Evolutionary conservation across 2,113 vertebrate species (phyloP).

Genomic region (Vanacampus margaritifer): DNA sequence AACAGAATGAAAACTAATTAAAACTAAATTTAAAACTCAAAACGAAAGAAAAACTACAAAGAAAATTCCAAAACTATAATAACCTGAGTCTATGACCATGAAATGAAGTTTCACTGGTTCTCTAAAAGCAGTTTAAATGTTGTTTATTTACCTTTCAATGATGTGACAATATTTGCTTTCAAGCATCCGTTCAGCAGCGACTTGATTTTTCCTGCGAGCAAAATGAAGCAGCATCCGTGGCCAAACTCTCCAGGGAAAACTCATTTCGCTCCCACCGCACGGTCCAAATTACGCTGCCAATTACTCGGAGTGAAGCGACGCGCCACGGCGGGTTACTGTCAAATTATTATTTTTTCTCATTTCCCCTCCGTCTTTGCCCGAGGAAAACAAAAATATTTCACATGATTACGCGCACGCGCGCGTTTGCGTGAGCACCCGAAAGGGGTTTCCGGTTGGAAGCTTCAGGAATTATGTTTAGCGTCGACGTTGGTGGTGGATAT

Average conservation of each 20-base stretch:
- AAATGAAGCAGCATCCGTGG: constrained; percentile 30
- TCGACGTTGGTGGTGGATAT: not conserved
- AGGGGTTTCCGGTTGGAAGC: constrained; percentile 21
- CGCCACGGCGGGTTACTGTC: constrained; percentile 32
- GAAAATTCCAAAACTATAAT: no score
- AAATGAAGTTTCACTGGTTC: not conserved
- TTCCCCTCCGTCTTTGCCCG: constrained; percentile 24
- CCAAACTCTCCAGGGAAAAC: constrained; percentile 40
- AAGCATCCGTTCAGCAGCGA: not conserved
- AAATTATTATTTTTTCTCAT: constrained; percentile 53
- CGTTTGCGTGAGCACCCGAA: constrained; percentile 1
- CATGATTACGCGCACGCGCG: constrained; percentile 3
- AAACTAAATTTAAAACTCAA: no score
- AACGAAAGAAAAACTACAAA: no score
- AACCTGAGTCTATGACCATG: no score
- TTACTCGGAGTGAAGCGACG: constrained; percentile 49
- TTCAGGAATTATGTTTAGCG: not conserved
- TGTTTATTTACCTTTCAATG: not conserved
- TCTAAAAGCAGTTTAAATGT: not conserved
- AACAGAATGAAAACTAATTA: no score
- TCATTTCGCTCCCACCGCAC: constrained; percentile 51
- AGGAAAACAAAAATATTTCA: constrained; percentile 13
- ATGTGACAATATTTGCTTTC: constrained; percentile 6
- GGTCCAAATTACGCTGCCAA: constrained; percentile 38
- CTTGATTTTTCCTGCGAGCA: constrained; percentile 25